Evolutionary conservation across 35 echinoderm and acorn worm species (phyloP), one percentile per base, ranked within the genome.

Genomic region (Holothuria glaberrima): DNA sequence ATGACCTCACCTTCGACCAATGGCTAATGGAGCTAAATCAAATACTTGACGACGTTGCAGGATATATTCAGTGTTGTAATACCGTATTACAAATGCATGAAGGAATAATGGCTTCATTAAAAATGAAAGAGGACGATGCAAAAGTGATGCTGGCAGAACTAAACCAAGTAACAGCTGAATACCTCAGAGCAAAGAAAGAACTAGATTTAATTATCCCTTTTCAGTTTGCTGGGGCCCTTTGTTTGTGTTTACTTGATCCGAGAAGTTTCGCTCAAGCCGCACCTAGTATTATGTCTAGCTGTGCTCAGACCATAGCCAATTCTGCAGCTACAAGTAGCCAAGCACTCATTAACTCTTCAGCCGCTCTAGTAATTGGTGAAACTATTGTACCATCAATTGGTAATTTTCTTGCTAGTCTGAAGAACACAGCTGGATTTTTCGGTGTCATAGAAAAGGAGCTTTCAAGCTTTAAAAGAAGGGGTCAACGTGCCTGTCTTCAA

Each of bases 121-220:
- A 86, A 38, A 4, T 1, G 13, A 60, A 58, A n/a, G 20, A 86
- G 82, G 82, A 86, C 64, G 82, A 86, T 5, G 82, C 82, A 30
- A 86, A 64, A 58, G 58, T 86, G 19, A 0, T 65, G 3, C 4
- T 86, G 4, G 16, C 13, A 18, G 25, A 86, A 58, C 60, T 86
- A 16, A 86, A 30, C 27, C n/a, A 64, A 29, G 30, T 65, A 14
- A 81, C 14, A 4, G 44, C 32, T 48, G 18, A 14, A 57, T 34
- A 19, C 17, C 17, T 20, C 19, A 52, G 44, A 28, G 22, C 20
- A 26, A 48, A 81, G 28, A 22, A 5, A 28, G 44, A 81, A 13
- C 21, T 73, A 16, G 69, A 73, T 19, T 29, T 18, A 21, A 12
- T 17, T 32, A 35, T 35, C 41, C 12, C 1, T 0, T 34, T 2